Percentiles rank a stretch among this genome's conserved stretches.
These are phyloP conservation scores for Mamestra brassicae DNA, from an alignment of 2,888 invertebrate species.

Conservation along the genomic window DNA sequence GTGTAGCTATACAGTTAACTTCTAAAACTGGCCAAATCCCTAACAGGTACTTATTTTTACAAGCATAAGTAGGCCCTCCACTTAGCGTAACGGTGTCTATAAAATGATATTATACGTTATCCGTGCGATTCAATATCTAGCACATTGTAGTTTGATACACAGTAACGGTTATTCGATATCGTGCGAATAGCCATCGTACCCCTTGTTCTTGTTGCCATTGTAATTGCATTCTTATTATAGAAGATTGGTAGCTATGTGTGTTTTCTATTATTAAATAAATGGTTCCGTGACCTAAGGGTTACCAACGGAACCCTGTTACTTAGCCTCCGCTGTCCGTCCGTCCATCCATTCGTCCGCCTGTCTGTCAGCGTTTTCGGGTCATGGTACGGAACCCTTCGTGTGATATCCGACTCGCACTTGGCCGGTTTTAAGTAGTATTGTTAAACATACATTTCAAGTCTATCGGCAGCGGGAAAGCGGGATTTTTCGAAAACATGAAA, in stretches of 20 bases:
- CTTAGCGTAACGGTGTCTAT: constrained; percentile 58
- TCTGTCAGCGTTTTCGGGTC: too few relatives aligned
- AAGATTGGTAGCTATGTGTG: constrained; percentile 3
- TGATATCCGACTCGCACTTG: too few relatives aligned
- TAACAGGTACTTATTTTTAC: constrained; percentile 57
- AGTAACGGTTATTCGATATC: constrained; percentile 69
- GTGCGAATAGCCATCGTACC: constrained; percentile 57
- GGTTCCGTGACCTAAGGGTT: too few relatives aligned
- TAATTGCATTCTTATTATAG: constrained; percentile 44
- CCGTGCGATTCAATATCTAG: constrained; percentile 65
- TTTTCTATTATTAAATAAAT: constrained; percentile 1
- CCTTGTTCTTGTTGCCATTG: constrained; percentile 48
- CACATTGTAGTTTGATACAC: constrained; percentile 61
- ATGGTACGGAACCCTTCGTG: too few relatives aligned
- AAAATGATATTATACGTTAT: constrained; percentile 59
- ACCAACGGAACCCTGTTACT: too few relatives aligned
- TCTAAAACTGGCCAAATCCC: constrained; percentile 42
- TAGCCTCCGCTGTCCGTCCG: too few relatives aligned
- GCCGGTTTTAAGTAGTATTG: neutral
- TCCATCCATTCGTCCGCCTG: too few relatives aligned
- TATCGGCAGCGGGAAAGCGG: neutral
- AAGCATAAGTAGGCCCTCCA: constrained; percentile 51
- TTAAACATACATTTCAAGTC: neutral
- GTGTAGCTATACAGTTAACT: constrained; percentile 28
- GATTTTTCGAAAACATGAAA: neutral